Percentiles rank a stretch among this genome's conserved stretches.
phyloP scores from a whole-genome alignment of 2,797 vertebrate species.

The Rhinichthys osculus region DNA sequence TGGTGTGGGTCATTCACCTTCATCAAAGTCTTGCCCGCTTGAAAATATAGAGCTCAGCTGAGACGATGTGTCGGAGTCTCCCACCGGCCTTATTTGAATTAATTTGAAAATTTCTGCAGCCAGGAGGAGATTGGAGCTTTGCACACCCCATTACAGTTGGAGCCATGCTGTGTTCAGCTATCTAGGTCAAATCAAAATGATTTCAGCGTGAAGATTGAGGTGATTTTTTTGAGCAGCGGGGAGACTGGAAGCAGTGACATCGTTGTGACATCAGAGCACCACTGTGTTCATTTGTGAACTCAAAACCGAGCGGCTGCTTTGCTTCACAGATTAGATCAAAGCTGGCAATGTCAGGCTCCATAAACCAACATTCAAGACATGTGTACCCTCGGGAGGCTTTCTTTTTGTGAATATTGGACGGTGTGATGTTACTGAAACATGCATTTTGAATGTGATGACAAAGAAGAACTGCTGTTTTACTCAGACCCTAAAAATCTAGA shows the following conservation, averaged over 20 bases:
- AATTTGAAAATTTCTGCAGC: not conserved
- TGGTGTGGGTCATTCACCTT: conserved; percentile 27
- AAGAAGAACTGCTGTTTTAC: conserved; percentile 14
- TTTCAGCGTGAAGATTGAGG: conserved; percentile 19
- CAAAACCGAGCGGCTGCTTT: conserved; percentile 32
- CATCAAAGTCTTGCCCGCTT: not conserved
- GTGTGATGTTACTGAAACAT: not conserved
- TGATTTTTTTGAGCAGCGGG: conserved; percentile 36
- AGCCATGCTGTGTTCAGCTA: conserved; percentile 21
- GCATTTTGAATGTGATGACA: conserved; percentile 7
- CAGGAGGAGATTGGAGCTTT: conserved; percentile 26
- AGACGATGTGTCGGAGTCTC: not conserved
- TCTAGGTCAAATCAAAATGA: conserved; percentile 39
- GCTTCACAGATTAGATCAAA: conserved; percentile 35
- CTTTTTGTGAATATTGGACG: not conserved
- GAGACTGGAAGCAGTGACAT: conserved; percentile 22
- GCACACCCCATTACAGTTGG: conserved; percentile 25
- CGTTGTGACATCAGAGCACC: conserved; percentile 27
- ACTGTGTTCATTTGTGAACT: conserved; percentile 33
- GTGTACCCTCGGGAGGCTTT: not conserved
- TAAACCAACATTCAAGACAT: conserved; percentile 21
- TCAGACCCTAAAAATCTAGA: conserved; percentile 1
- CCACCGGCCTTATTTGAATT: conserved; percentile 36
- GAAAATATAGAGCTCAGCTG: conserved; percentile 18
- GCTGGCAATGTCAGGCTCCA: conserved; percentile 39